Evolutionary conservation across 1,140 invertebrate species (phyloP).

Genomic region (Steinernema khuongi): DNA sequence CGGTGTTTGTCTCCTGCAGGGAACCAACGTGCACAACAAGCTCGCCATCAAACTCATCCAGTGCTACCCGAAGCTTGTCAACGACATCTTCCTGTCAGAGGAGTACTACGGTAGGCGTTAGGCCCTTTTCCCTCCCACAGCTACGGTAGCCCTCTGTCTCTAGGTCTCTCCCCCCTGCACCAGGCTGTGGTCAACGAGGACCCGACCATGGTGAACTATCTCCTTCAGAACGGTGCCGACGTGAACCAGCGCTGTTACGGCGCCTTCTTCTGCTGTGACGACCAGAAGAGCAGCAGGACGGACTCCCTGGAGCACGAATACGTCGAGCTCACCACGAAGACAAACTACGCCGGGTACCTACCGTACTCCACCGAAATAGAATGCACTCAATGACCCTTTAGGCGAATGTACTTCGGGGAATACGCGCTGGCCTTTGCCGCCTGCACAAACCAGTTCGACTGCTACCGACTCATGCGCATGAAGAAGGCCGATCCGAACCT

Average conservation of each 20-base stretch:
- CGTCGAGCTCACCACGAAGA: constrained; percentile 75
- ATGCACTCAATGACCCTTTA: constrained; percentile 59
- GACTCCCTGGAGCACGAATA: constrained; percentile 86
- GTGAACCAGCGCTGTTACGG: constrained; percentile 83
- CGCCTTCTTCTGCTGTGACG: constrained; percentile 92
- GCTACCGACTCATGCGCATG: constrained; percentile 83
- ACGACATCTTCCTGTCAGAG: constrained; percentile 89
- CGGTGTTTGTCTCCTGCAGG: constrained; percentile 84
- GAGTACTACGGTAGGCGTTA: constrained; percentile 81
- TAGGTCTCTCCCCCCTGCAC: constrained; percentile 67
- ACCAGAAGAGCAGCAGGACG: constrained; percentile 81
- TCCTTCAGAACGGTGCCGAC: constrained; percentile 83
- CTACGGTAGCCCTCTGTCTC: constrained; percentile 21
- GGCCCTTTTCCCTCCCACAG: constrained; percentile 22
- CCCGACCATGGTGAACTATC: constrained; percentile 89
- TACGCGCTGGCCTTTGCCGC: constrained; percentile 92
- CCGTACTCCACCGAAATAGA: too few relatives aligned
- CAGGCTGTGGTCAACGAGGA: constrained; percentile 98
- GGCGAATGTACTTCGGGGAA: constrained; percentile 96
- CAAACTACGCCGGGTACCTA: constrained; percentile 88
- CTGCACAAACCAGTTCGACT: constrained; percentile 91
- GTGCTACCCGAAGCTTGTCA: constrained; percentile 88
- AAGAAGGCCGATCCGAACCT: constrained; percentile 87
- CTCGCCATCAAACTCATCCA: constrained; percentile 79
- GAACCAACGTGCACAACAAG: constrained; percentile 81